phyloP scores from a whole-genome alignment of 2,113 vertebrate species.

The Bos javanicus region DNA sequence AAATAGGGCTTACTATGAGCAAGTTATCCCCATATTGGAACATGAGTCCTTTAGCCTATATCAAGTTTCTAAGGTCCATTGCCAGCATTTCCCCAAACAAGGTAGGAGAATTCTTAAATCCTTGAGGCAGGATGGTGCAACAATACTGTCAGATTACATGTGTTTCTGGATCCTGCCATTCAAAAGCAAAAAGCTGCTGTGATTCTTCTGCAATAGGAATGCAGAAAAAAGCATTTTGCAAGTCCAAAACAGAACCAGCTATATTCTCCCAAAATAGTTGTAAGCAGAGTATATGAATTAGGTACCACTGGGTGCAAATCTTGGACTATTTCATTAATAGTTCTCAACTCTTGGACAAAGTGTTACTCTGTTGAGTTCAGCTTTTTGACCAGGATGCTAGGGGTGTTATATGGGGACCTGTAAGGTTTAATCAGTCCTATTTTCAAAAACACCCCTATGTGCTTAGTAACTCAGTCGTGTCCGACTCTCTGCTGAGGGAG shows the following conservation, averaged over 20 bases:
- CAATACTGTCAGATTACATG: neutral
- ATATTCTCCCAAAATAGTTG: neutral
- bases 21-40: neutral
- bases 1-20: neutral
- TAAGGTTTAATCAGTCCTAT: neutral
- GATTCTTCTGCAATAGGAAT: neutral
- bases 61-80: neutral
- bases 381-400: neutral
- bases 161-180: neutral
- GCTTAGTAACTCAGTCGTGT: too few relatives aligned
- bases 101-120: neutral
- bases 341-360: neutral
- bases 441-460: neutral
- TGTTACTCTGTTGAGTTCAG: neutral
- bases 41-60: neutral
- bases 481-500: too few relatives aligned
- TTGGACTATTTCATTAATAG: neutral
- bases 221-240: neutral
- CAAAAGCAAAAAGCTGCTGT: neutral
- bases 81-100: neutral
- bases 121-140: neutral
- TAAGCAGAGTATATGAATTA: neutral
- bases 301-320: neutral
- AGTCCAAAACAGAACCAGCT: neutral
- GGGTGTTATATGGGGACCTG: neutral